phyloP scores from a whole-genome alignment of 2,797 vertebrate genomes.

The Discoglossus pictus region DNA sequence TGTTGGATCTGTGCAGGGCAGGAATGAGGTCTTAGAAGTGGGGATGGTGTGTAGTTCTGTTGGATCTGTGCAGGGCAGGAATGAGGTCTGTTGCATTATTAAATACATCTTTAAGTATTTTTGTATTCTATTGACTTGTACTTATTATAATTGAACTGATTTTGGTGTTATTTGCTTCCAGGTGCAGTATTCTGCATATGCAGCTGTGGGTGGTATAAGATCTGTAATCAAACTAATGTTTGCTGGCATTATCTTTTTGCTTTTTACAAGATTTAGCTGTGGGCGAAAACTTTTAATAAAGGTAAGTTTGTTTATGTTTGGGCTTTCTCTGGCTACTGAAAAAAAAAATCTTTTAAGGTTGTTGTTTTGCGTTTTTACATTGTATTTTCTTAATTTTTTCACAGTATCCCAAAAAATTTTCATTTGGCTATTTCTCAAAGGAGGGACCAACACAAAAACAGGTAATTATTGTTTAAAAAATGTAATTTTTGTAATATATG shows the following conservation, averaged over 20 bases:
- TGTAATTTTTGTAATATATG: too few species aligned
- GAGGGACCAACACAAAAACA: slow-evolving; percentile 90
- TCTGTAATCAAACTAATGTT: slow-evolving; percentile 86
- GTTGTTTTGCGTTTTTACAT: background rate
- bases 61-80: too few species aligned
- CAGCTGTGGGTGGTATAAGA: slow-evolving; percentile 78
- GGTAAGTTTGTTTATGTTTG: slow-evolving; percentile 72
- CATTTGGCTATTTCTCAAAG: slow-evolving; percentile 86
- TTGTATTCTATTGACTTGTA: too few species aligned
- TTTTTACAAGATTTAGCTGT: slow-evolving; percentile 85
- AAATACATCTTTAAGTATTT: too few species aligned
- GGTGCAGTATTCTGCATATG: slow-evolving; percentile 89
- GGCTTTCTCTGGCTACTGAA: too few species aligned
- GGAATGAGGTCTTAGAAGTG: too few species aligned
- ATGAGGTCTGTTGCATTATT: too few species aligned
- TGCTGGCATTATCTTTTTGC: slow-evolving; percentile 85
- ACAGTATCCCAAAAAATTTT: slow-evolving; percentile 92
- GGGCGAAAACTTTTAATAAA: slow-evolving; percentile 88
- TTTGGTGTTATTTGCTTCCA: slow-evolving; percentile 57
- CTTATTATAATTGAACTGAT: too few species aligned
- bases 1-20: too few species aligned
- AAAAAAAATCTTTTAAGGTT: too few species aligned
- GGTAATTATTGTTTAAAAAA: too few species aligned
- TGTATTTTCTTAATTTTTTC: slow-evolving; percentile 9
- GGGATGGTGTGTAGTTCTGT: too few species aligned